Base-by-base conservation (phyloP, 2,797 vertebrate species). In the Apogon hyalosoma region DNA sequence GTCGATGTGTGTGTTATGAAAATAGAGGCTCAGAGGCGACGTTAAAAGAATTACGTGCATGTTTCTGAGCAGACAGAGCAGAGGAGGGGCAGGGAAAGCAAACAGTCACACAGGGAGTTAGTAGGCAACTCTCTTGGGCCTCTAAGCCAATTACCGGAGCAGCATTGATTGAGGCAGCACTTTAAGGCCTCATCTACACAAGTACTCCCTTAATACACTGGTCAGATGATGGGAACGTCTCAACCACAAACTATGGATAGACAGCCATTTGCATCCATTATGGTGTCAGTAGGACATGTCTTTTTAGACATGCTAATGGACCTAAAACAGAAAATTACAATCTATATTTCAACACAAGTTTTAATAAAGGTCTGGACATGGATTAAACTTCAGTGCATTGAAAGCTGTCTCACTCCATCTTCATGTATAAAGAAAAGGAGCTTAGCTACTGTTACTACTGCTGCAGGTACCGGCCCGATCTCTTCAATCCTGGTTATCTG, bases 121-220 rank as follows among this genome's bases (percentile, higher is more conserved):
- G 74, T 74, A 45, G 62, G 77, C 51, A 84, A 78, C 69, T 90
- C 88, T 87, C 83, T 21, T 68, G 87, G 85, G 88, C 86, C 80
- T 84, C 60, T 88, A 90, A 91, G 85, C 85, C 85, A 90, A 87
- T 92, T 91, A 90, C 82, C 28, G 36, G 69, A 85, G 82, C 80
- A 60, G 80, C 86, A 91, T 92, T 88, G 88, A 91, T 88, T 91
- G 87, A 91, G 82, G 82, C 81, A 85, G 87, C 88, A 90, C 90
- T 91, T 90, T 83, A 87, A 91, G 82, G 87, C 82, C 83, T 90
- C 80, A 50, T 90, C 85, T 74, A 86, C 79, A 87, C 85, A 90
- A 90, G 83, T 85, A 90, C 83, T 86, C 87, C 83, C 73, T 89
- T 85, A 90, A 91, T 87, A 88, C 82, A 90, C 79, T 83, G 85